These are phyloP conservation scores for Tigriopus japonicus DNA, from an alignment of 1,140 invertebrate genomes.

Conservation along the genomic window DNA sequence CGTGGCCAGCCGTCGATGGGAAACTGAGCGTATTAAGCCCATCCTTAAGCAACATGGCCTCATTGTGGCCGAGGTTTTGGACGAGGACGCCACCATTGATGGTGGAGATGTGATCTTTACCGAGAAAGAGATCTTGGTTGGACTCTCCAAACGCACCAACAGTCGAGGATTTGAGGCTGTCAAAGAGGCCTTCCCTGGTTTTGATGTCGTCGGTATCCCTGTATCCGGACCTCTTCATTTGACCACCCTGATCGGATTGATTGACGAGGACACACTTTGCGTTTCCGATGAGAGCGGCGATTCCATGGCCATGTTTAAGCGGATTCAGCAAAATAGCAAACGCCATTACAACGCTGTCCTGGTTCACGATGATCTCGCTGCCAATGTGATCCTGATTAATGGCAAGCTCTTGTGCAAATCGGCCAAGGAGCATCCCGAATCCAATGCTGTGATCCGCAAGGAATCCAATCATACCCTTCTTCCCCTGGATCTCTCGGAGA, in stretches of 20 bases:
- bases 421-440: neutral
- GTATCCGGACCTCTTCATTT: neutral
- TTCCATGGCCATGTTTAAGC: neutral
- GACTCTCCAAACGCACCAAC: neutral
- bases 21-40: neutral
- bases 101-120: conserved; percentile 86
- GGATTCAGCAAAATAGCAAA: neutral
- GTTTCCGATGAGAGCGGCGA: neutral
- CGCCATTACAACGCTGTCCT: neutral
- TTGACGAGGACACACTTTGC: neutral
- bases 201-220: neutral
- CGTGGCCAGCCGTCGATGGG: neutral
- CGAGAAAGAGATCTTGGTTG: conserved; percentile 33
- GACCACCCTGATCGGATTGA: neutral
- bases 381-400: neutral
- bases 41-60: neutral
- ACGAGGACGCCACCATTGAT: conserved; percentile 50
- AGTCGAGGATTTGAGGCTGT: neutral
- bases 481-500: neutral
- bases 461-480: neutral
- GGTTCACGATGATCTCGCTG: neutral
- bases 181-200: neutral
- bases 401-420: neutral
- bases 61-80: neutral
- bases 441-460: neutral